Percentiles rank a stretch among this genome's conserved stretches.
Evolutionary conservation across 2,888 invertebrate species (phyloP).

Genomic region (Eristalinus sepulchralis): DNA sequence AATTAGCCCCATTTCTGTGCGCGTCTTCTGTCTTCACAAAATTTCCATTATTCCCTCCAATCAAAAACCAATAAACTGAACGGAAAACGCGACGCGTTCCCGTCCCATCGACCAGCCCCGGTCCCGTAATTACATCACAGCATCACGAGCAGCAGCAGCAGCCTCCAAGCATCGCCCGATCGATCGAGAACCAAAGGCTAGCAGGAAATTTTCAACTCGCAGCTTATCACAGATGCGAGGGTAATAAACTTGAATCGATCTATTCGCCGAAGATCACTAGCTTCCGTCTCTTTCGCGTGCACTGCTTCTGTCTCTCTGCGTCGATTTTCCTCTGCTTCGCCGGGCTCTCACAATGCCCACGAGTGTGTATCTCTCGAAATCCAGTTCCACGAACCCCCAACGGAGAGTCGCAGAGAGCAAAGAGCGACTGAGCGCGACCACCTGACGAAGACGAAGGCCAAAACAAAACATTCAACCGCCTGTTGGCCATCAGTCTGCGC

Average conservation of each 20-base stretch:
- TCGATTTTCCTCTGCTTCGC: neutral
- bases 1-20: neutral
- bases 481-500: slow-evolving; percentile 10
- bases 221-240: slow-evolving; percentile 65
- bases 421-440: slow-evolving; percentile 1
- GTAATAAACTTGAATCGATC: slow-evolving; percentile 70
- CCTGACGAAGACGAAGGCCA: slow-evolving; percentile 55
- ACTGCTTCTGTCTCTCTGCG: slow-evolving; percentile 14
- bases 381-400: slow-evolving; percentile 62
- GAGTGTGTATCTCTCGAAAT: slow-evolving; percentile 11
- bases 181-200: neutral
- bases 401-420: neutral
- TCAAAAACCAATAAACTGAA: slow-evolving; percentile 46
- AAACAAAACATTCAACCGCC: slow-evolving; percentile 40
- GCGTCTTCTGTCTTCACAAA: neutral
- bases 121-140: slow-evolving; percentile 58
- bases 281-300: slow-evolving; percentile 39
- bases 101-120: neutral
- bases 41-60: slow-evolving; percentile 10
- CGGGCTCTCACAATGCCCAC: slow-evolving; percentile 53
- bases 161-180: neutral
- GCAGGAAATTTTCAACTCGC: slow-evolving; percentile 41
- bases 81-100: slow-evolving; percentile 38
- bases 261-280: slow-evolving; percentile 67
- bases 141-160: neutral